Evolutionary conservation across 1,140 invertebrate genomes (phyloP), one percentile per base, ranked within the genome.

Genomic region (Diabrotica virgifera): DNA sequence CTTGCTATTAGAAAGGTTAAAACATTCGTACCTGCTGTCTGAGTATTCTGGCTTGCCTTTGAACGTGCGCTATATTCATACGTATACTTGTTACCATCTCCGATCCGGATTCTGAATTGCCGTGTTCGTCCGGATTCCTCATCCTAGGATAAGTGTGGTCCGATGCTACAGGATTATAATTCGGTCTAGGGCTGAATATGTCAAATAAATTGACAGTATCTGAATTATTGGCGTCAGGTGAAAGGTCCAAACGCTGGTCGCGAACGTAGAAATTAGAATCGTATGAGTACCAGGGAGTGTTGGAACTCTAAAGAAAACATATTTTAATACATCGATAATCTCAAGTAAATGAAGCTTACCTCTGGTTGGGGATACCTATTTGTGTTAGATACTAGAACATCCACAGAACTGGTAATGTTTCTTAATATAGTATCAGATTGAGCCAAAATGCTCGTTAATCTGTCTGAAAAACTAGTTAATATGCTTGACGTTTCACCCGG

Each of bases 61-160:
- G 75, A 37, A 79, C 78, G 58, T 78, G 74, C 3, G 72, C 70
- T 9, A 78, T 71, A 3, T 72, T 78, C 0, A 76, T 54, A 68
- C 78, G 76, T 38, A 78, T 67, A 0, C 76, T 77, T 24, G 72
- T 67, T 67, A 76, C 73, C n/a, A 78, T 59, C 0, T 75, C 76
- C 7, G 75, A 72, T 58, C 74, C 68, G 36, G 67, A 70, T 12
- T 74, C 70, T 24, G 52, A 59, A 50, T 70, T 68, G 12, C 12
- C 10, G n/a, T 57, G 55, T 6, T 12, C 55, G 36, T 57, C 36
- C 7, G 73, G 72, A 66, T 76, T 76, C n/a, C 40, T 46, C 0
- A 76, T 24, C 38, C 76, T 65, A 0, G 77, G 77, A 60, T 79
- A 79, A 7, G 76, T 79, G 63, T 79, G 77, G 66, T 79, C 77